These are phyloP conservation scores for Crambe crambe DNA, from an alignment of 37 sponge, comb jelly and placozoan genomes.

Conservation along the genomic window DNA sequence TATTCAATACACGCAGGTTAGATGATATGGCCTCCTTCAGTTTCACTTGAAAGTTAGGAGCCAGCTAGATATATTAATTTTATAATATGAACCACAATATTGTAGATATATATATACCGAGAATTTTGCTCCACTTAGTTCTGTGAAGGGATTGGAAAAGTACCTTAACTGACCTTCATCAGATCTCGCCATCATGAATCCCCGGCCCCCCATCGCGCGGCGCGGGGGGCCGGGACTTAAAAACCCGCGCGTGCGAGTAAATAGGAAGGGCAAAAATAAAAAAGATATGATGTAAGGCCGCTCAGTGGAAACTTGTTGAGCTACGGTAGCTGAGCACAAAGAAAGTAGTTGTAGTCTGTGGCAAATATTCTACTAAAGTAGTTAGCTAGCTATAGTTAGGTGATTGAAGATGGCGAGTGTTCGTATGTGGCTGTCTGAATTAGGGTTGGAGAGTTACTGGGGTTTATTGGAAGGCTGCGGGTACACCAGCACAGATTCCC, in stretches of 20 bases:
- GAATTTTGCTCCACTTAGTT: not conserved
- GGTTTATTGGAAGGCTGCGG: slow-evolving; percentile 43
- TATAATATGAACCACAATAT: not conserved
- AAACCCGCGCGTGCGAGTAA: not conserved
- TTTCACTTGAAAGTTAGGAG: slow-evolving; percentile 8
- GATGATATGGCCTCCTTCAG: slow-evolving; percentile 8
- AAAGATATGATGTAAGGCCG: no score
- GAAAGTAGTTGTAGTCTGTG: not conserved
- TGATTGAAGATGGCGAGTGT: no score
- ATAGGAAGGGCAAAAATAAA: not conserved
- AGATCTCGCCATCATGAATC: not conserved
- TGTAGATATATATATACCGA: no score
- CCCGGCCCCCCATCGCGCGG: no score
- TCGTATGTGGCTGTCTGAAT: slow-evolving; percentile 23
- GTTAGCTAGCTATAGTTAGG: no score
- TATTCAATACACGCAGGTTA: not conserved
- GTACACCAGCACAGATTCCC: slow-evolving; percentile 20
- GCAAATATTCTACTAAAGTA: no score
- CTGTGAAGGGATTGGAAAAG: not conserved
- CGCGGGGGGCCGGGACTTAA: no score
- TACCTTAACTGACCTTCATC: not conserved
- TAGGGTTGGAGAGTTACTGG: slow-evolving; percentile 49
- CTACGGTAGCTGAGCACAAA: not conserved
- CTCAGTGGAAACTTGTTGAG: no score
- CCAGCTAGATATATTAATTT: not conserved